Evolutionary conservation across 2,888 invertebrate genomes (phyloP).

Genomic region (Hartigia nigra): DNA sequence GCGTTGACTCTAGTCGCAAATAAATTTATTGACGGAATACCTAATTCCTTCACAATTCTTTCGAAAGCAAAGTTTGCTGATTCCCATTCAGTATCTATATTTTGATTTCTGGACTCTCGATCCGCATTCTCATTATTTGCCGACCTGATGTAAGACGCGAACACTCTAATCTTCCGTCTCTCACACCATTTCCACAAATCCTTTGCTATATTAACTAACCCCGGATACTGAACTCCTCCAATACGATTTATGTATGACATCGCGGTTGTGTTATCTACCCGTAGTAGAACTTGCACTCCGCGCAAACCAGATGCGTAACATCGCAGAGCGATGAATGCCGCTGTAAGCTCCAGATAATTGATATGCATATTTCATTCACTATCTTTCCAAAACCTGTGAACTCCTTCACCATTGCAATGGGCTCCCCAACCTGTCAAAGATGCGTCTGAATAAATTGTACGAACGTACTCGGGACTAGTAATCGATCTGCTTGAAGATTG

Average conservation of each 20-base stretch:
- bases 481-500: constrained; percentile 16
- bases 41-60: constrained; percentile 17
- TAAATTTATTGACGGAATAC: constrained; percentile 23
- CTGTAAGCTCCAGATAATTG: constrained; percentile 20
- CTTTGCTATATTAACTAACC: constrained; percentile 26
- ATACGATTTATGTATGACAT: constrained; percentile 36
- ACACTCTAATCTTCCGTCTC: constrained; percentile 27
- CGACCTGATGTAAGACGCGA: constrained; percentile 35
- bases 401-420: constrained; percentile 21
- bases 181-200: constrained; percentile 38
- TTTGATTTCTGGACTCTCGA: constrained; percentile 32
- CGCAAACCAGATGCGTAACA: constrained; percentile 11
- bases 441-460: constrained; percentile 21
- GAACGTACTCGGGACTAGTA: constrained; percentile 7
- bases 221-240: constrained; percentile 29
- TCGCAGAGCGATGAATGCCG: constrained; percentile 22
- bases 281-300: constrained; percentile 27
- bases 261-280: constrained; percentile 38
- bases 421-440: constrained; percentile 26
- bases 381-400: constrained; percentile 23
- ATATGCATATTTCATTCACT: constrained; percentile 1
- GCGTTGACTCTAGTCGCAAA: constrained; percentile 29
- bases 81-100: constrained; percentile 33
- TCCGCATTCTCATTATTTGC: constrained; percentile 37
- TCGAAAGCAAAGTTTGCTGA: constrained; percentile 19